Percentiles rank a stretch among this genome's conserved stretches.
phyloP scores from a whole-genome alignment of 2,113 vertebrate species.

The Nyctibius bracteatus region DNA sequence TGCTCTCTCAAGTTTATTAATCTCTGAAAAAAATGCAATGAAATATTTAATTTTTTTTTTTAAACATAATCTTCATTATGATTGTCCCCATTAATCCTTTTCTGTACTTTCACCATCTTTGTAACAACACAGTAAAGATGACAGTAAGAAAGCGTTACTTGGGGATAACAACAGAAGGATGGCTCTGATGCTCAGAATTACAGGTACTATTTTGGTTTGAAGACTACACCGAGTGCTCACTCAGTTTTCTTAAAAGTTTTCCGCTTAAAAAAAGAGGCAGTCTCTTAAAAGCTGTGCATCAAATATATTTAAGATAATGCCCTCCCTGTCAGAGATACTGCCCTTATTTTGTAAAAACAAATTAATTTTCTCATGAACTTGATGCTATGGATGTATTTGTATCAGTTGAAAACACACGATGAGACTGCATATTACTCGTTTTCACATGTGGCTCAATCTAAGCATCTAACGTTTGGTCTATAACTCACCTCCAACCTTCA shows the following conservation, averaged over 20 bases:
- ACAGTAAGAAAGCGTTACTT: background rate
- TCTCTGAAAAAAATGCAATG: background rate
- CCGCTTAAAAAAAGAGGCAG: background rate
- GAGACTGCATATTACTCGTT: background rate
- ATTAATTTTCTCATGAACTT: background rate
- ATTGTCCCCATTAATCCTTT: background rate
- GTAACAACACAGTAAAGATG: background rate
- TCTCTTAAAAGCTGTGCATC: background rate
- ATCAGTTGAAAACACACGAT: background rate
- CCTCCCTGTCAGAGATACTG: background rate
- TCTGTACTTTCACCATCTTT: background rate
- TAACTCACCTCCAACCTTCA: background rate
- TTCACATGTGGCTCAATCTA: background rate
- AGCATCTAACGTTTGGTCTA: background rate
- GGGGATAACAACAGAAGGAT: background rate
- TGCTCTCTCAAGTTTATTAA: background rate
- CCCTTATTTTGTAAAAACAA: background rate
- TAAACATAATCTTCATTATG: background rate
- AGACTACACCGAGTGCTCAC: background rate
- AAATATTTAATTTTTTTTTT: background rate
- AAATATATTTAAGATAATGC: background rate
- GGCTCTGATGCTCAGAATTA: background rate
- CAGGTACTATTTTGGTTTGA: background rate
- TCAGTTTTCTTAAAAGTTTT: background rate
- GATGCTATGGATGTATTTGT: background rate